These are phyloP conservation scores for Microctenopoma steveboyesi DNA, from an alignment of 2,797 vertebrate species.

Conservation along the genomic window DNA sequence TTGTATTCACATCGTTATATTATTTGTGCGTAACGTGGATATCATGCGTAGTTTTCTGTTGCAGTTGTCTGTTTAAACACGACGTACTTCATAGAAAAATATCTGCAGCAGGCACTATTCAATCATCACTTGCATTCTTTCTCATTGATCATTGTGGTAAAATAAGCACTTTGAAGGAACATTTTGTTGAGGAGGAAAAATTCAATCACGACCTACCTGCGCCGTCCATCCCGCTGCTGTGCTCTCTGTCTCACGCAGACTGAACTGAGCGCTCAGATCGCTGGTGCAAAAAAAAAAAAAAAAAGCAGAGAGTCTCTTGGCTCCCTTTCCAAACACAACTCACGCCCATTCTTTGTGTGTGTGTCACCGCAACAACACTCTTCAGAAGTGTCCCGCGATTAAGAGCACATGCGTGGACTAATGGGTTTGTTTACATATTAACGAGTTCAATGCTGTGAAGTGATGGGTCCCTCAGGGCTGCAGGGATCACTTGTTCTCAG, in stretches of 20 bases:
- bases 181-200: slow-evolving; percentile 4
- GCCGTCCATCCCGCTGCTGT: slow-evolving; percentile 83
- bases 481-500: slow-evolving; percentile 54
- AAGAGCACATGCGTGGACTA: slow-evolving; percentile 63
- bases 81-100: slow-evolving; percentile 26
- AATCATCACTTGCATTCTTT: not conserved
- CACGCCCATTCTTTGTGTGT: slow-evolving; percentile 89
- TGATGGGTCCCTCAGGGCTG: slow-evolving; percentile 52
- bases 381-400: slow-evolving; percentile 58
- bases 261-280: slow-evolving; percentile 84
- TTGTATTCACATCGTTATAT: not conserved
- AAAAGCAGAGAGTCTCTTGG: slow-evolving; percentile 76
- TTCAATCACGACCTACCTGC: slow-evolving; percentile 84
- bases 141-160: not conserved
- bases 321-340: slow-evolving; percentile 82
- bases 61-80: not conserved
- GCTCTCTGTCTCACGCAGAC: slow-evolving; percentile 75
- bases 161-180: slow-evolving; percentile 20
- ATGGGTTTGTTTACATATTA: slow-evolving; percentile 72
- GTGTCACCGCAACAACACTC: slow-evolving; percentile 58
- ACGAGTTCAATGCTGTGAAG: slow-evolving; percentile 56
- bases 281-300: slow-evolving; percentile 68
- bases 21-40: slow-evolving; percentile 60
- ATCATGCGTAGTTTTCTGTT: slow-evolving; percentile 44
- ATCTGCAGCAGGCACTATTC: not conserved